Evolutionary conservation across 2,113 vertebrate species (phyloP).

Genomic region (Neogale vison): DNA sequence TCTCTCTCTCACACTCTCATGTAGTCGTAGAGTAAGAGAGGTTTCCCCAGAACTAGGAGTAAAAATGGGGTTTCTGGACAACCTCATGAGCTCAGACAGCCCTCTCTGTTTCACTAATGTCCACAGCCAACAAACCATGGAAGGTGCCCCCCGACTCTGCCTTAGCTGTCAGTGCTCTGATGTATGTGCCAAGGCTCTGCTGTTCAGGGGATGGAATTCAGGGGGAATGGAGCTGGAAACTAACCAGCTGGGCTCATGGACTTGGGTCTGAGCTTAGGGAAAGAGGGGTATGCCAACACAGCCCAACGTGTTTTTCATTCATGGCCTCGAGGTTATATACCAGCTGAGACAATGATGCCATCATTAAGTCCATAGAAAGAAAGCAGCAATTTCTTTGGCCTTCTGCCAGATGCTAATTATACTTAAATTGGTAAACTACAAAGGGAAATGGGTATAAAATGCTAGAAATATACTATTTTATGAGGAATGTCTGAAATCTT

Average conservation of each 20-base stretch:
- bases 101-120: neutral
- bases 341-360: neutral
- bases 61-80: neutral
- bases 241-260: neutral
- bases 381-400: neutral
- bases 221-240: neutral
- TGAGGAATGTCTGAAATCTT: neutral
- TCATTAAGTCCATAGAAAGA: neutral
- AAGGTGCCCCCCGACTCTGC: neutral
- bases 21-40: neutral
- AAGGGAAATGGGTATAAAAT: neutral
- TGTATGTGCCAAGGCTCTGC: neutral
- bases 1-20: neutral
- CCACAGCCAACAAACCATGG: neutral
- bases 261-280: neutral
- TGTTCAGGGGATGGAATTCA: neutral
- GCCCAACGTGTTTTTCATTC: neutral
- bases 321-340: neutral
- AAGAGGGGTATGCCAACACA: neutral
- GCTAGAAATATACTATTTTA: neutral
- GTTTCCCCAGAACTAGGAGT: neutral
- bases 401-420: neutral
- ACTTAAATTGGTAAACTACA: neutral
- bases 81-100: neutral
- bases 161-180: fast-evolving